Evolutionary conservation across 2,888 invertebrate species (phyloP), one percentile per base, ranked within the genome.

Genomic region (Andrena fulva): DNA sequence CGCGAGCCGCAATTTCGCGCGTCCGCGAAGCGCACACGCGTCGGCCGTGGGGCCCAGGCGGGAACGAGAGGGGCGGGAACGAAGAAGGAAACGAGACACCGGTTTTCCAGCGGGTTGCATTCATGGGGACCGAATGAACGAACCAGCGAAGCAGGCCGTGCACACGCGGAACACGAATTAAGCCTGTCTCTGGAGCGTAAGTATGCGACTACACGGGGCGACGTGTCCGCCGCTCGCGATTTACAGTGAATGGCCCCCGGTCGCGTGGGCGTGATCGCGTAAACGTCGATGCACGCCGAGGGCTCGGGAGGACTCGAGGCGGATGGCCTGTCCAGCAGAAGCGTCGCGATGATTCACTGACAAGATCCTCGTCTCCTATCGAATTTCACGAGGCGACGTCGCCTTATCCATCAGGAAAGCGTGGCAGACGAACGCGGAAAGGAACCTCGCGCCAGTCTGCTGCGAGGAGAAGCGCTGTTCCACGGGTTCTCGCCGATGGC

Each of bases 61-160:
- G 29, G 62, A 52, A 50, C 54, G 27, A 31, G 60, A 67, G 52
- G 31, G 56, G 69, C 35, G 27, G 69, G 33, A 72, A 74, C 72
- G 83, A 60, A 71, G 77, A 75, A 84, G 64, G 81, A 82, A 84
- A 69, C 76, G 79, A 75, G 72, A 71, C 87, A 87, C 86, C 79
- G 84, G 84, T 86, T 86, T 77, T 77, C 80, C 86, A 72, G 33
- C 84, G 69, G 75, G 77, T 66, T 72, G 74, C 81, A 81, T 86
- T 84, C 86, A 74, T 73, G 72, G 56, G 70, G 72, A 48, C 56
- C 84, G 73, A 79, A 84, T 77, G 50, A 64, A 60, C 63, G 56
- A 69, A 64, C 68, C 56, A 20, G 35, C 35, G 20, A 50, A 77
- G 59, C 74, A 63, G 64, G 62, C 64, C 52, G 71, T 64, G 77